Evolutionary conservation across 2,888 invertebrate species (phyloP).

Genomic region (Limnephilus rhombicus): DNA sequence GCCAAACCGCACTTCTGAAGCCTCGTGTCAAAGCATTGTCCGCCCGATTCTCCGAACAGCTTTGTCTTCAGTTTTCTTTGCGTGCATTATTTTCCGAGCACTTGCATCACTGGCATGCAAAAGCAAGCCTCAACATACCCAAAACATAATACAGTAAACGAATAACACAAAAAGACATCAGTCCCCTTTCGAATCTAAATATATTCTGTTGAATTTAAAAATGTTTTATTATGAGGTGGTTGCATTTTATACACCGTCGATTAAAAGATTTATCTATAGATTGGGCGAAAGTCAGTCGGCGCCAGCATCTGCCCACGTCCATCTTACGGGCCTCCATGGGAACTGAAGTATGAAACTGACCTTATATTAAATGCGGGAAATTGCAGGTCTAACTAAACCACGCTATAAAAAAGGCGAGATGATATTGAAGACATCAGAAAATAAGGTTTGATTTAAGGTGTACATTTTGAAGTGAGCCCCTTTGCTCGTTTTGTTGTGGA

Average conservation of each 20-base stretch:
- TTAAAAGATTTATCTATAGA: slow-evolving; percentile 15
- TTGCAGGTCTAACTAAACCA: background rate
- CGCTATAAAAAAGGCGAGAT: background rate
- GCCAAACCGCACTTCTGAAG: background rate
- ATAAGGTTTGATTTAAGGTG: background rate
- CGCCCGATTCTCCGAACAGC: slow-evolving; percentile 10
- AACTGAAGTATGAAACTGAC: background rate
- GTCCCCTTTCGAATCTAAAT: background rate
- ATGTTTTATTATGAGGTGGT: background rate
- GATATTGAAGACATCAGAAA: background rate
- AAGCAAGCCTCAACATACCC: background rate
- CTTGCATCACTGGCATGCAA: slow-evolving; percentile 18
- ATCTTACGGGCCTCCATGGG: slow-evolving; percentile 41
- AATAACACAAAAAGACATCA: background rate
- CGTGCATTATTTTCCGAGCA: slow-evolving; percentile 35
- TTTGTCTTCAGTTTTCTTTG: slow-evolving; percentile 34
- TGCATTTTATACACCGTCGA: background rate
- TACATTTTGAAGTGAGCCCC: background rate
- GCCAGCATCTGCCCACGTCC: slow-evolving; percentile 46
- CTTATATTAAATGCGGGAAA: background rate
- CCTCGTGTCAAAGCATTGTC: slow-evolving; percentile 22
- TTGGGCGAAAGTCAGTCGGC: slow-evolving; percentile 43
- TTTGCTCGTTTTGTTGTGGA: background rate
- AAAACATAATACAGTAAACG: background rate
- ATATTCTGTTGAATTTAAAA: background rate